Evolutionary conservation across 2,113 vertebrate species (phyloP).

Genomic region (Trogon melanurus): DNA sequence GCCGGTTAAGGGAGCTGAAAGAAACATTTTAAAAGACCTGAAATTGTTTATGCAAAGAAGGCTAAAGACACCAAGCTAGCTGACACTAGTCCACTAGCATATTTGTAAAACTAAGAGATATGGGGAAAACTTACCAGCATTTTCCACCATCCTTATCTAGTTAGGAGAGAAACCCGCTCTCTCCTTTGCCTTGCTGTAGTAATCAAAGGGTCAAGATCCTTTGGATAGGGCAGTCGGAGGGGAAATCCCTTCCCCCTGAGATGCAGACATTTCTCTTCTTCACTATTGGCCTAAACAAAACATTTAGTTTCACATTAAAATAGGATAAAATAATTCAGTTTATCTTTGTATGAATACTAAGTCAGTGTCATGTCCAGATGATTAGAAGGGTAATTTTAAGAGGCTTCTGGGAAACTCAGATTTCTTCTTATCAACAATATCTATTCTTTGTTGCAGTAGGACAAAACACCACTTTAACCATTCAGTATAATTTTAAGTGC

Average conservation of each 20-base stretch:
- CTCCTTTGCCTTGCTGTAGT: neutral
- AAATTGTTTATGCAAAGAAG: neutral
- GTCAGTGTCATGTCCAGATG: neutral
- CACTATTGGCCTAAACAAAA: neutral
- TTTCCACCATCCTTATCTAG: neutral
- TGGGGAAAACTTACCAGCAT: neutral
- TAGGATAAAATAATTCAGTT: neutral
- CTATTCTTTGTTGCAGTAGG: neutral
- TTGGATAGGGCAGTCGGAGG: neutral
- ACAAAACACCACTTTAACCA: neutral
- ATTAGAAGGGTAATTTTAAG: neutral
- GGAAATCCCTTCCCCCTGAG: neutral
- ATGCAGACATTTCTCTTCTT: neutral
- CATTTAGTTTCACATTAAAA: neutral
- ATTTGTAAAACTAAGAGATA: neutral
- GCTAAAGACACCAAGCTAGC: neutral
- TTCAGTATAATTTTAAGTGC: neutral
- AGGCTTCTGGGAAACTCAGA: neutral
- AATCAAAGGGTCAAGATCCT: neutral
- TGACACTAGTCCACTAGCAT: neutral
- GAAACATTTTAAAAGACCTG: neutral
- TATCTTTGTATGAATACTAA: neutral
- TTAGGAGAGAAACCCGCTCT: neutral
- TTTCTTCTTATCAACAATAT: neutral
- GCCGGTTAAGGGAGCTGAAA: neutral